Percentiles rank a stretch among this genome's conserved stretches.
These are phyloP conservation scores for Scaeva pyrastri DNA, from an alignment of 2,888 invertebrate genomes.

Conservation along the genomic window DNA sequence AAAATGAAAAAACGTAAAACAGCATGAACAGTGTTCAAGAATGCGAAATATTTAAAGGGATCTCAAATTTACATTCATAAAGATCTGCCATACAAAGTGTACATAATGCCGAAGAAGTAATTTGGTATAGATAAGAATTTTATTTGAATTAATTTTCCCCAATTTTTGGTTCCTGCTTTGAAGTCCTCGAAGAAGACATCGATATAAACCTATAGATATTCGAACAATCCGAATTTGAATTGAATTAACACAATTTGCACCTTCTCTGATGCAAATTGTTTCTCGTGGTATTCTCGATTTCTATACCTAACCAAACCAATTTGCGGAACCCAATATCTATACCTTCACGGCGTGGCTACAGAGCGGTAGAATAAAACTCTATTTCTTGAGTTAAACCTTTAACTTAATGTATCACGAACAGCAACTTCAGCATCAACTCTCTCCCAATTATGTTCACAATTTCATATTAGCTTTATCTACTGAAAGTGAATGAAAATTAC, in stretches of 20 bases:
- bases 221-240: too few species aligned
- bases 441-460: constrained; percentile 60
- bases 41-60: constrained; percentile 5
- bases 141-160: background rate
- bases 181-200: too few species aligned
- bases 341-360: background rate
- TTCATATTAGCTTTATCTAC: constrained; percentile 19
- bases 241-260: too few species aligned
- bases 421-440: constrained; percentile 39
- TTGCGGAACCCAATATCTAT: background rate
- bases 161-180: too few species aligned
- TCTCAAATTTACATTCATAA: constrained; percentile 7
- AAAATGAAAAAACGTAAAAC: background rate
- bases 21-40: constrained; percentile 8
- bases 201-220: too few species aligned
- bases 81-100: background rate
- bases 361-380: background rate
- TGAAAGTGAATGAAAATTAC: constrained; percentile 73
- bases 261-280: too few species aligned
- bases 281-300: background rate
- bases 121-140: background rate
- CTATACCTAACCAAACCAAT: background rate
- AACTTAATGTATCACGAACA: constrained; percentile 19
- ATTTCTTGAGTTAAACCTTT: constrained; percentile 18
- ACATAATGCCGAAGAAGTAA: background rate